phyloP scores from a whole-genome alignment of 2,113 vertebrate genomes.

The Pholis gunnellus region DNA sequence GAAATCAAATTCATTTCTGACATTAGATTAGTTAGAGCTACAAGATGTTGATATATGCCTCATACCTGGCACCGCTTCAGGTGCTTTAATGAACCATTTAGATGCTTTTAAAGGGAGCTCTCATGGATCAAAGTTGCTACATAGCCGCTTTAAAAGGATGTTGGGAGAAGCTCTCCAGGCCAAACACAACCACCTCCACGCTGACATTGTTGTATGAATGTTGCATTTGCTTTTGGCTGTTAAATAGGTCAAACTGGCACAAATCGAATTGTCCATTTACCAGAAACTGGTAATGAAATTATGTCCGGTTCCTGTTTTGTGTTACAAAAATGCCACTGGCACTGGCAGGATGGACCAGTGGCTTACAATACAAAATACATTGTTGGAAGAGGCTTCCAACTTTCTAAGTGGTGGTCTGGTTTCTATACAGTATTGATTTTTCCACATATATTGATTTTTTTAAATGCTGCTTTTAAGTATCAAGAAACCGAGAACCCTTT shows the following conservation, averaged over 20 bases:
- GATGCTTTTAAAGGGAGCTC: not conserved
- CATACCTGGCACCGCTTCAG: not conserved
- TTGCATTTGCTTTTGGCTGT: constrained; percentile 25
- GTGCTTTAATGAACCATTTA: not conserved
- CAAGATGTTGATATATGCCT: not conserved
- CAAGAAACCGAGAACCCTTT: not conserved
- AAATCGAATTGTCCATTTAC: constrained; percentile 56
- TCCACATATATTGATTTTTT: not conserved
- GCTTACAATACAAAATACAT: constrained; percentile 7
- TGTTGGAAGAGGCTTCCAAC: not conserved
- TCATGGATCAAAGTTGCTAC: not conserved
- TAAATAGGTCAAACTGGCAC: constrained; percentile 41
- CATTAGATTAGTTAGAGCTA: constrained; percentile 11
- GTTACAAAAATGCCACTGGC: constrained; percentile 7
- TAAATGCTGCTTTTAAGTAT: not conserved
- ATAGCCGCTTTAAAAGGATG: not conserved
- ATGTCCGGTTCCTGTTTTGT: constrained; percentile 22
- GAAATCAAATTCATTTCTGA: constrained; percentile 7
- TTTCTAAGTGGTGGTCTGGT: constrained; percentile 20
- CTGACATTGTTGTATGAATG: not conserved
- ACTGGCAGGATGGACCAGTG: no score
- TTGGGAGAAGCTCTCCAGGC: not conserved
- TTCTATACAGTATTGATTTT: constrained; percentile 25
- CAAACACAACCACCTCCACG: not conserved
- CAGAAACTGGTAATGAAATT: constrained; percentile 51